Conservation (phyloP, 2,888 invertebrate genomes). For the Volucella zonaria region DNA sequence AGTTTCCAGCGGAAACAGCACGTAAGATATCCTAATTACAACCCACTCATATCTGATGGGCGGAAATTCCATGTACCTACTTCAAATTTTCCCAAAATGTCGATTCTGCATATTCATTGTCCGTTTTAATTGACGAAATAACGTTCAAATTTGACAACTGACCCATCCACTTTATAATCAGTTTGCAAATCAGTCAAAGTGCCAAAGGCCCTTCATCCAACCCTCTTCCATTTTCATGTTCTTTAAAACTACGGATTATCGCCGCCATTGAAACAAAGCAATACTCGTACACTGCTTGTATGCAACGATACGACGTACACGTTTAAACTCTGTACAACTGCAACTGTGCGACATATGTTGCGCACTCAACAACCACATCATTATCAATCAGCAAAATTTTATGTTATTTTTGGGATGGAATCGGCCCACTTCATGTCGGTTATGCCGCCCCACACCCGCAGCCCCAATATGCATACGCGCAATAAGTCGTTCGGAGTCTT, state of each 20-base stretch:
- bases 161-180: slow-evolving; percentile 44
- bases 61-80: no score
- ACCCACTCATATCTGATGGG: no score
- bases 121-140: background rate
- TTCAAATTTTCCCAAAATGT: no score
- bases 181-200: slow-evolving; percentile 62
- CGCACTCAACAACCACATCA: slow-evolving; percentile 71
- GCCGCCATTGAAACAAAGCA: slow-evolving; percentile 56
- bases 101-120: background rate
- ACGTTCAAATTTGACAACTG: background rate
- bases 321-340: no score
- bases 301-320: background rate
- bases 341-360: slow-evolving; percentile 60
- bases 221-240: slow-evolving; percentile 67
- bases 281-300: background rate
- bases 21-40: no score
- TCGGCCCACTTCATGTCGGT: slow-evolving; percentile 66
- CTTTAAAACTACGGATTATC: slow-evolving; percentile 68
- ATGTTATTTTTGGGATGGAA: slow-evolving; percentile 55
- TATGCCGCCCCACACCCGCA: slow-evolving; percentile 52
- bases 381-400: slow-evolving; percentile 66
- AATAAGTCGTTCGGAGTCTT: slow-evolving; percentile 67
- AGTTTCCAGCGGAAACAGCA: no score
- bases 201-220: slow-evolving; percentile 39
- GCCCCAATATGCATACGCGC: slow-evolving; percentile 21